Evolutionary conservation across 2,113 vertebrate species (phyloP).

Genomic region (Mystacornis crossleyi): DNA sequence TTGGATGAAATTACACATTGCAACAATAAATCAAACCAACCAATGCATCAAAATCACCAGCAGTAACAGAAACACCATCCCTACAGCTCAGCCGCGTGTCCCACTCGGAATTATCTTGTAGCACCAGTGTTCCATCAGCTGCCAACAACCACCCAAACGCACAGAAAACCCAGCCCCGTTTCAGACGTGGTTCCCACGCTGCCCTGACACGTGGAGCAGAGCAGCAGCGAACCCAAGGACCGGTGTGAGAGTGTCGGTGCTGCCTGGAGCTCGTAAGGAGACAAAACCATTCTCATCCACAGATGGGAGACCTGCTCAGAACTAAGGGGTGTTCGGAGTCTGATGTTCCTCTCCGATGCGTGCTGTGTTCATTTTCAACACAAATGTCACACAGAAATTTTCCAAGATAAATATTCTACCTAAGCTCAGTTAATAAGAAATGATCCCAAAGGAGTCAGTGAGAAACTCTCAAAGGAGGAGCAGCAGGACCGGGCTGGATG

Average conservation of each 20-base stretch:
- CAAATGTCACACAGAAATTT: background rate
- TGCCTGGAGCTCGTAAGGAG: background rate
- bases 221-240: background rate
- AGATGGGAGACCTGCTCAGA: background rate
- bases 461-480: background rate
- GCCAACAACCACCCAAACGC: background rate
- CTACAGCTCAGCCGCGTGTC: background rate
- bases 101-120: background rate
- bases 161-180: background rate
- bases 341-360: fast-evolving
- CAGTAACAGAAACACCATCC: background rate
- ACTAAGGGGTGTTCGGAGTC: background rate
- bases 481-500: background rate
- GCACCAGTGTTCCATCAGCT: background rate
- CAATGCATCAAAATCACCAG: background rate
- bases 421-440: background rate
- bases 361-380: background rate
- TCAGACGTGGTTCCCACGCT: background rate
- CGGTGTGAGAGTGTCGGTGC: background rate
- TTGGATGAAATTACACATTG: background rate
- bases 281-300: background rate
- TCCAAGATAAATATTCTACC: background rate
- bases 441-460: background rate
- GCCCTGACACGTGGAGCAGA: background rate
- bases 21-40: background rate